phyloP scores from a whole-genome alignment of 2,888 invertebrate genomes.

The Lucinisca nassula region DNA sequence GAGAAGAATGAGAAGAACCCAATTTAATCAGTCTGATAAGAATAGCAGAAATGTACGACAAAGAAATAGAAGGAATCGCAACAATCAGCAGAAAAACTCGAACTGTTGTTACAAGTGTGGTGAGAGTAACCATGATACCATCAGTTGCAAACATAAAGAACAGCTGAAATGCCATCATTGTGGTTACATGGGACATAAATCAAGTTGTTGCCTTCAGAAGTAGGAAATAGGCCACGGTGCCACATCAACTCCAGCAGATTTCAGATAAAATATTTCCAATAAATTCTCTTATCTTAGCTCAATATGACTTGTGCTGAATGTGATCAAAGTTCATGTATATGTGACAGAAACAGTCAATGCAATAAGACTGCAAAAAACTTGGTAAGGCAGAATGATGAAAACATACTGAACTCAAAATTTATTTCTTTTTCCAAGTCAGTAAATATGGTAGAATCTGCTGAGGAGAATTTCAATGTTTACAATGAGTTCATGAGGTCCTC shows the following conservation, averaged over 20 bases:
- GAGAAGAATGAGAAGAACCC: neutral
- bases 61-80: no score
- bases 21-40: no score
- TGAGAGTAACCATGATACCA: neutral
- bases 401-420: neutral
- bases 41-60: no score
- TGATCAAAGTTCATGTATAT: neutral
- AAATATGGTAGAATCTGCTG: neutral
- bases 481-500: conserved; percentile 1
- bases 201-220: neutral
- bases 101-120: neutral
- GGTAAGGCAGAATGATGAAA: neutral
- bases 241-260: neutral
- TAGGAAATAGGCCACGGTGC: neutral
- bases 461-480: neutral
- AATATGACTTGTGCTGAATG: neutral
- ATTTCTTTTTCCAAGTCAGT: neutral
- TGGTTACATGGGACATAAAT: neutral
- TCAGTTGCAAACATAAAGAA: neutral
- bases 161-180: neutral
- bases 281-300: neutral
- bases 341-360: neutral
- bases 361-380: neutral
- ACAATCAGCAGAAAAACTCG: neutral
- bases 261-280: neutral